These are phyloP conservation scores for Drosophila austrosaltans DNA, from an alignment of 2,888 invertebrate genomes.

Conservation along the genomic window DNA sequence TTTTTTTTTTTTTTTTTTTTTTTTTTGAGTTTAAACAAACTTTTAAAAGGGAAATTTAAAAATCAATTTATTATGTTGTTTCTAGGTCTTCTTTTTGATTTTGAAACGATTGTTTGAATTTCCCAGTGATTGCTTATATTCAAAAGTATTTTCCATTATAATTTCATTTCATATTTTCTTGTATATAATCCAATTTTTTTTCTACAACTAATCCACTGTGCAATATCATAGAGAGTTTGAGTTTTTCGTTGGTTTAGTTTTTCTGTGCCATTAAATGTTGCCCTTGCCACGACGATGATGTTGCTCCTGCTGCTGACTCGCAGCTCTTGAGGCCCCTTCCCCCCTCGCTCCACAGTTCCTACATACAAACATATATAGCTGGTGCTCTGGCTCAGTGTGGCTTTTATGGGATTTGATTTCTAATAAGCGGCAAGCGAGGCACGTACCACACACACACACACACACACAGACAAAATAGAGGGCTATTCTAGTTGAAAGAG, in stretches of 20 bases:
- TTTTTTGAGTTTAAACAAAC: too few species aligned
- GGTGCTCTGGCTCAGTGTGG: slow-evolving; percentile 69
- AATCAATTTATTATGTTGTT: too few species aligned
- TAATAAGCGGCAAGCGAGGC: slow-evolving; percentile 78
- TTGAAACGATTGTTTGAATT: too few species aligned
- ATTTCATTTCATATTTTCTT: not conserved
- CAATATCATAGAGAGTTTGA: slow-evolving; percentile 29
- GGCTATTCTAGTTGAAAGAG: not conserved
- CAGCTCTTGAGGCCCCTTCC: slow-evolving; percentile 13
- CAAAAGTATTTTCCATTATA: not conserved
- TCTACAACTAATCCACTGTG: slow-evolving; percentile 31
- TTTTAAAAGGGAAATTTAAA: too few species aligned
- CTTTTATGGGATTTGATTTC: slow-evolving; percentile 80
- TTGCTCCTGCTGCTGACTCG: slow-evolving; percentile 9
- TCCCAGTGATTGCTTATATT: too few species aligned
- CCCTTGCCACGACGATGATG: slow-evolving; percentile 14
- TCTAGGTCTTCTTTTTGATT: too few species aligned
- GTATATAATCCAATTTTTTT: not conserved
- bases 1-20: too few species aligned
- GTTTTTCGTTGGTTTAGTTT: slow-evolving; percentile 48
- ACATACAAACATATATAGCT: slow-evolving; percentile 13
- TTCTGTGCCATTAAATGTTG: slow-evolving; percentile 55
- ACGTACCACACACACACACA: slow-evolving; percentile 51
- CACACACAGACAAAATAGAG: slow-evolving; percentile 11
- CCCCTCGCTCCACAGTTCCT: not conserved